Evolutionary conservation across 2,888 invertebrate species (phyloP).

Genomic region (Cryptosula pallasiana): DNA sequence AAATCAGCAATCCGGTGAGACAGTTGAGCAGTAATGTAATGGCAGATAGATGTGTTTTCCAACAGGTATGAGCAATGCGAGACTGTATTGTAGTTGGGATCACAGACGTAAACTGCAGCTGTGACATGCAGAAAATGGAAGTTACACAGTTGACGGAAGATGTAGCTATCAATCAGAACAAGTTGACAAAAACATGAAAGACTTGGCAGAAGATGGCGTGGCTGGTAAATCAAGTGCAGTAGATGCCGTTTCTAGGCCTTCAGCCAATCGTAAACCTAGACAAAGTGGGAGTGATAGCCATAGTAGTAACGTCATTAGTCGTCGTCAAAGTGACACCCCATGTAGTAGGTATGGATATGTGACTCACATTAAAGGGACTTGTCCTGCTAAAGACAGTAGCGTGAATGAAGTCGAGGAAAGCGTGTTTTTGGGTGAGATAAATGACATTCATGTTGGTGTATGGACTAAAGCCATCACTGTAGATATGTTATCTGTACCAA

Average conservation of each 20-base stretch:
- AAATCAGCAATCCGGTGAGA: not conserved
- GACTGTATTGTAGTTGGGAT: not conserved
- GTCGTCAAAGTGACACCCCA: not conserved
- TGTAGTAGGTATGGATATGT: not conserved
- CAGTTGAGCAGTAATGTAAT: constrained; percentile 13
- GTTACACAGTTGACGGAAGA: not conserved
- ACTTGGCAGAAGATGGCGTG: not conserved
- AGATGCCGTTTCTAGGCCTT: not conserved
- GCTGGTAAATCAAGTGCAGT: not conserved
- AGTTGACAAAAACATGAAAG: not conserved
- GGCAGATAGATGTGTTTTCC: constrained; percentile 2
- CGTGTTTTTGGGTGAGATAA: constrained; percentile 6
- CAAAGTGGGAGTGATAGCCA: not conserved
- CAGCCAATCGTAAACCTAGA: not conserved
- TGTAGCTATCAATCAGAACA: not conserved
- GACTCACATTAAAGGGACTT: not conserved
- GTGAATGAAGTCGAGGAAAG: not conserved
- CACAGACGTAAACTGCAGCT: not conserved
- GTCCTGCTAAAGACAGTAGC: not conserved
- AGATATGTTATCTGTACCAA: not conserved
- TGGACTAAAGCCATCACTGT: not conserved
- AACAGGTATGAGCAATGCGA: not conserved
- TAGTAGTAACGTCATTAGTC: not conserved
- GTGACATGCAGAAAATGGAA: not conserved
- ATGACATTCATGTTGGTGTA: not conserved